phyloP scores from a whole-genome alignment of 1,140 invertebrate species.

The Marisa cornuarietis region DNA sequence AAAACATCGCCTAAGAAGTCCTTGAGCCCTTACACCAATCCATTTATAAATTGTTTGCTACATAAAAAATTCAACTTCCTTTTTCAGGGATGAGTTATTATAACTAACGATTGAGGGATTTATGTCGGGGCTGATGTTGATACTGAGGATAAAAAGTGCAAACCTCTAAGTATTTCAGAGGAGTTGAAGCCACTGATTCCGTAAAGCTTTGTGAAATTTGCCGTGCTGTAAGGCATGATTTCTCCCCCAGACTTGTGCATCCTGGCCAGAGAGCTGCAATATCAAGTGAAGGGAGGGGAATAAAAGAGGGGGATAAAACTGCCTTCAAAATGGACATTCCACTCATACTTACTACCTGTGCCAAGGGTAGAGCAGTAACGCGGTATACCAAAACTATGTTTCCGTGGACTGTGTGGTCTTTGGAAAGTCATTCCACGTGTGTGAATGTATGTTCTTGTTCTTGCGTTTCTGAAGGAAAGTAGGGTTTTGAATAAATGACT shows the following conservation, averaged over 20 bases:
- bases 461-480: not conserved
- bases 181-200: slow-evolving; percentile 43
- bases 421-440: not conserved
- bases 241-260: slow-evolving; percentile 34
- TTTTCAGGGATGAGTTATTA: too few relatives aligned
- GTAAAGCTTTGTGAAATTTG: slow-evolving; percentile 40
- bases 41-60: too few relatives aligned
- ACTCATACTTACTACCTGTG: too few relatives aligned
- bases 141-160: not conserved
- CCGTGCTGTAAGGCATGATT: slow-evolving; percentile 32
- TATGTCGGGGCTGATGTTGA: not conserved
- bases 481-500: not conserved
- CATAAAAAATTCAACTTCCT: too few relatives aligned
- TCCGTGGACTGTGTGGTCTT: too few relatives aligned
- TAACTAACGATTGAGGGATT: too few relatives aligned
- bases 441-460: not conserved
- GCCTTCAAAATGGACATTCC: not conserved
- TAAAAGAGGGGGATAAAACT: not conserved
- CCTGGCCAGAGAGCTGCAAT: slow-evolving; percentile 30
- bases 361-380: too few relatives aligned
- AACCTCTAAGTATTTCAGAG: slow-evolving; percentile 38
- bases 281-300: not conserved
- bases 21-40: too few relatives aligned
- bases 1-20: too few relatives aligned
- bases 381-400: too few relatives aligned